Conservation (phyloP, 2,888 invertebrate species). For the Drosophila gaucha region DNA sequence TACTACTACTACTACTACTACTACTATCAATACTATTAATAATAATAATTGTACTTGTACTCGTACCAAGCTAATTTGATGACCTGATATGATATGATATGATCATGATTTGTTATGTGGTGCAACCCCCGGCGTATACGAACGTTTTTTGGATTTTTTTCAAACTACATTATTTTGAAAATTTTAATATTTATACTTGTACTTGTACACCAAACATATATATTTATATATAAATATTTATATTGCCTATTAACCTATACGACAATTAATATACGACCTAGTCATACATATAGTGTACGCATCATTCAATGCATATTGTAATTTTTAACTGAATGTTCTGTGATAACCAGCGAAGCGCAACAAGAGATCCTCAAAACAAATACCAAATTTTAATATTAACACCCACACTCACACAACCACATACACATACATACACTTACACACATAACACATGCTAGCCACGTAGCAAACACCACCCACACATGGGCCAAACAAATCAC, state of each 20-base stretch:
- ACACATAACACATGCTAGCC: slow-evolving; percentile 13
- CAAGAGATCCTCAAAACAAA: slow-evolving; percentile 50
- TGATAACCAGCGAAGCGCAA: slow-evolving; percentile 66
- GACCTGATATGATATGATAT: slow-evolving; percentile 54
- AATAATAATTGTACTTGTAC: slow-evolving; percentile 48
- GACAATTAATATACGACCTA: slow-evolving; percentile 59
- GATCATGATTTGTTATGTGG: slow-evolving; percentile 77
- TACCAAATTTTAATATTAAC: slow-evolving; percentile 10
- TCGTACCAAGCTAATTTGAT: slow-evolving; percentile 57
- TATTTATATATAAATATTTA: slow-evolving; percentile 39
- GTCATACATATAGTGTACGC: slow-evolving; percentile 71
- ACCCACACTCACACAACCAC: slow-evolving; percentile 12
- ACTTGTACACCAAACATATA: slow-evolving; percentile 54
- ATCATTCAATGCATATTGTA: slow-evolving; percentile 79
- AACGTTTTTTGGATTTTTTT: slow-evolving; percentile 74
- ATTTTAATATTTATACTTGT: slow-evolving; percentile 57
- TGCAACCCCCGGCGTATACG: slow-evolving; percentile 73
- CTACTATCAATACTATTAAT: slow-evolving; percentile 35
- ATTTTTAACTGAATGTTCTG: slow-evolving; percentile 77
- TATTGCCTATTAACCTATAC: slow-evolving; percentile 55
- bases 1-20: slow-evolving; percentile 38
- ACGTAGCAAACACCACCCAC: slow-evolving; percentile 21
- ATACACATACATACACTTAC: slow-evolving; percentile 4
- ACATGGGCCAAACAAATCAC: slow-evolving; percentile 26
- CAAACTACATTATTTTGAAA: slow-evolving; percentile 45